Evolutionary conservation across 2,113 vertebrate species (phyloP).

Genomic region (Gracilinanus agilis): DNA sequence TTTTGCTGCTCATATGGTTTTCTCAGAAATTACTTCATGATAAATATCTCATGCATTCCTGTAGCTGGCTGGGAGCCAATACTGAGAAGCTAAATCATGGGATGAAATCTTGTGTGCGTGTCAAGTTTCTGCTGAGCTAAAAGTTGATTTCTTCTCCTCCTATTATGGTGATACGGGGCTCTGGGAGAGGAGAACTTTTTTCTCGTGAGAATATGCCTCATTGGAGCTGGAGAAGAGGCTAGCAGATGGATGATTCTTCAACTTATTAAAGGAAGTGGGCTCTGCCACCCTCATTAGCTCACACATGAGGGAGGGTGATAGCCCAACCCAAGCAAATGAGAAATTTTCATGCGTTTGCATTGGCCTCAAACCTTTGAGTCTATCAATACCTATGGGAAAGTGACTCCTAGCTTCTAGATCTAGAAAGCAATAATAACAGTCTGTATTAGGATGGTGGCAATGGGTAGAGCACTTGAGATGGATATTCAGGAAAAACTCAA

Average conservation of each 20-base stretch:
- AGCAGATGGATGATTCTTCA: conserved; percentile 67
- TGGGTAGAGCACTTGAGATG: not conserved
- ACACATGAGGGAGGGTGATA: conserved; percentile 40
- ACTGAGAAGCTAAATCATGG: conserved; percentile 64
- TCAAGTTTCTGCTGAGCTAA: conserved; percentile 72
- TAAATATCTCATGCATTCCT: conserved; percentile 75
- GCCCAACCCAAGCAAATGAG: conserved; percentile 34
- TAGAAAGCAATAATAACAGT: not conserved
- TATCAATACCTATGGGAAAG: conserved; percentile 11
- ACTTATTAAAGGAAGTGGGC: conserved; percentile 68
- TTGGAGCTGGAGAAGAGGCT: conserved; percentile 53
- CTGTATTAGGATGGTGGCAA: not conserved
- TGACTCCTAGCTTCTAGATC: not conserved
- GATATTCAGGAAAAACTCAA: not conserved
- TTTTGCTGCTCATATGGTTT: no score
- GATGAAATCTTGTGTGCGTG: conserved; percentile 70
- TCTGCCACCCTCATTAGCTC: conserved; percentile 5
- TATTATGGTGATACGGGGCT: conserved; percentile 70
- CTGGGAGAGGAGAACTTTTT: conserved; percentile 73
- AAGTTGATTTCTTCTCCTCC: conserved; percentile 76
- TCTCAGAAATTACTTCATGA: conserved; percentile 49
- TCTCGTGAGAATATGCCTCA: conserved; percentile 76
- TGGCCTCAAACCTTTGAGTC: conserved; percentile 41
- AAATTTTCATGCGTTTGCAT: conserved; percentile 45
- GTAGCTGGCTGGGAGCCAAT: conserved; percentile 70